A percentile compares a stretch with the other conserved stretches of the same genome.
Conservation (phyloP, 2,797 vertebrate genomes). For the Siniperca undulata region DNA sequence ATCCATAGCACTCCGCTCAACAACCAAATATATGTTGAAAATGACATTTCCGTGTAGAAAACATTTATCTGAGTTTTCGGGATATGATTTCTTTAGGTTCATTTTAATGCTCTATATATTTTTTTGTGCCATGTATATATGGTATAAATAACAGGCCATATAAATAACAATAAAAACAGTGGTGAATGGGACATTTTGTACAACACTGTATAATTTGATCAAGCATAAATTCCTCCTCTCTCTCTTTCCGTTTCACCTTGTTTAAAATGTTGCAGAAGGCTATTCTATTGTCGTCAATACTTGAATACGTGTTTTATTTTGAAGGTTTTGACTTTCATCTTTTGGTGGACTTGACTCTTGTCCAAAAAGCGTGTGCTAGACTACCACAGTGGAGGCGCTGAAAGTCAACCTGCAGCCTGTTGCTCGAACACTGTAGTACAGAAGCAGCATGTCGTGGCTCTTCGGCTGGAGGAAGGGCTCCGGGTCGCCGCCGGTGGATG, state of each 20-base stretch:
- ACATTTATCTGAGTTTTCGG: background rate
- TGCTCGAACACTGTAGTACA: background rate
- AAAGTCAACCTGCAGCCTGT: background rate
- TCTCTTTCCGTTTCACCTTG: background rate
- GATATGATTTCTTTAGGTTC: background rate
- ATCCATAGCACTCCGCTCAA: background rate
- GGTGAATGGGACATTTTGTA: background rate
- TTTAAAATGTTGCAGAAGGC: background rate
- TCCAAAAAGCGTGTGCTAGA: background rate
- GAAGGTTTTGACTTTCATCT: background rate
- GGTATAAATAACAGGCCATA: background rate
- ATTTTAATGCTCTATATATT: background rate
- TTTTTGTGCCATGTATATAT: background rate
- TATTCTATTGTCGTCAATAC: background rate
- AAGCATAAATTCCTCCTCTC: background rate
- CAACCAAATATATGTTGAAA: background rate
- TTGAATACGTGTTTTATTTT: background rate
- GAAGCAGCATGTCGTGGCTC: constrained; percentile 84
- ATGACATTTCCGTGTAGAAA: background rate
- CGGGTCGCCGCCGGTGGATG: constrained; percentile 50
- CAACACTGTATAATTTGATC: background rate
- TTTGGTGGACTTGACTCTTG: background rate
- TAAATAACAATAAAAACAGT: background rate
- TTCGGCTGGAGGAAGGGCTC: constrained; percentile 84
- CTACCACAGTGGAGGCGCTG: background rate